These are phyloP conservation scores for Rhizoglyphus robini DNA, from an alignment of 1,140 invertebrate genomes.

Conservation along the genomic window DNA sequence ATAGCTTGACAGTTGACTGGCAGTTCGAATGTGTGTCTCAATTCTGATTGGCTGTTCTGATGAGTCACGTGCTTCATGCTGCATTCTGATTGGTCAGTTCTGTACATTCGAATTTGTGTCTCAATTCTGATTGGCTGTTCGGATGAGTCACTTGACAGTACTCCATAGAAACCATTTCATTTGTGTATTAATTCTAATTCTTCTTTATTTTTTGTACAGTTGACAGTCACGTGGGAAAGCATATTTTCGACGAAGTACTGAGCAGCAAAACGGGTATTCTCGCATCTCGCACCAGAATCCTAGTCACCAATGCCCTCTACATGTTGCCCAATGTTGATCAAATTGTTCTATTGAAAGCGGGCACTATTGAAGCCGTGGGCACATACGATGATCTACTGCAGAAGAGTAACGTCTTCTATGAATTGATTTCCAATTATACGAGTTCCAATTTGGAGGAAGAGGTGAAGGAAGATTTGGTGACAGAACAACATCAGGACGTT, in stretches of 20 bases:
- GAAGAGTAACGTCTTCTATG: conserved; percentile 28
- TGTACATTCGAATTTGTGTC: conserved; percentile 30
- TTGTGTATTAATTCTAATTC: no score
- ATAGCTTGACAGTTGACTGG: no score
- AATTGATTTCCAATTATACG: conserved; percentile 62
- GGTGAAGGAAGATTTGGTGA: neutral
- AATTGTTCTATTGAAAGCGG: conserved; percentile 33
- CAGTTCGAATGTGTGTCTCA: conserved; percentile 41
- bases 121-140: conserved; percentile 34
- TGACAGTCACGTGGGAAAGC: conserved; percentile 84
- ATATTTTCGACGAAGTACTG: conserved; percentile 82
- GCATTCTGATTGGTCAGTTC: conserved; percentile 30
- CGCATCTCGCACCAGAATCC: conserved; percentile 38
- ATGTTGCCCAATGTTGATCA: conserved; percentile 34
- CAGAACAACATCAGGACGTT: neutral
- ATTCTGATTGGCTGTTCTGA: conserved; percentile 31
- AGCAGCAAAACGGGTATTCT: conserved; percentile 57
- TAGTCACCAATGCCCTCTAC: no score
- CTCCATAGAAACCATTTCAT: no score
- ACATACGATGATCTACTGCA: conserved; percentile 31
- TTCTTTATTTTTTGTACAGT: conserved; percentile 85
- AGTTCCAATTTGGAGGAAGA: conserved; percentile 30
- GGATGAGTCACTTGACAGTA: conserved; percentile 73
- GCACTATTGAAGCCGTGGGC: conserved; percentile 32
- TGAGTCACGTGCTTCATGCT: no score